These are phyloP conservation scores for Cordilura impudica DNA, from an alignment of 2,888 invertebrate genomes.

Conservation along the genomic window DNA sequence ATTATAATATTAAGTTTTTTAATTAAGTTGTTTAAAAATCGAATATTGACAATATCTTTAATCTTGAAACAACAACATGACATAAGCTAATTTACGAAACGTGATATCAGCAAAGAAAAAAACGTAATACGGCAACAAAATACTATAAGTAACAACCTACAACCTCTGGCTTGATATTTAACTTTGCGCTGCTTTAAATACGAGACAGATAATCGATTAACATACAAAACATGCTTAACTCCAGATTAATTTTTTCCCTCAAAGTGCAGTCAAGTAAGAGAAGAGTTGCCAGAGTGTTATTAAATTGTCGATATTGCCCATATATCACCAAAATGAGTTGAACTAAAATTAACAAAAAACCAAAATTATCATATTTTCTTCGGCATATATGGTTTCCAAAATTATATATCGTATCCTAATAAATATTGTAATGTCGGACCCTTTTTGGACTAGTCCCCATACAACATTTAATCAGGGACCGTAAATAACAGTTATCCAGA, in stretches of 20 bases:
- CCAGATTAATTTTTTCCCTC: constrained; percentile 39
- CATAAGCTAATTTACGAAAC: constrained; percentile 73
- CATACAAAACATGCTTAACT: constrained; percentile 47
- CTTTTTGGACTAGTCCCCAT: too few species aligned
- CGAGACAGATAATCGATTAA: constrained; percentile 72
- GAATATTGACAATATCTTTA: constrained; percentile 65
- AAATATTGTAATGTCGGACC: too few species aligned
- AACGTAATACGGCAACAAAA: constrained; percentile 7
- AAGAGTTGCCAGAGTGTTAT: background rate
- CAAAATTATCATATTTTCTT: too few species aligned
- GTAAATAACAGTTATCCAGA: too few species aligned
- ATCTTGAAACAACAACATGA: constrained; percentile 68
- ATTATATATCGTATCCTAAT: too few species aligned
- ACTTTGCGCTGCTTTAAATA: constrained; percentile 14
- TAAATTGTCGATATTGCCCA: too few species aligned
- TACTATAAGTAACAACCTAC: constrained; percentile 24
- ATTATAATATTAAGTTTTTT: constrained; percentile 47
- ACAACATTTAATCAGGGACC: too few species aligned
- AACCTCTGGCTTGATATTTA: constrained; percentile 30
- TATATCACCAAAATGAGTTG: too few species aligned
- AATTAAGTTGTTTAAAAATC: constrained; percentile 65
- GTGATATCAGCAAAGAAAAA: constrained; percentile 27
- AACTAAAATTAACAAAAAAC: too few species aligned
- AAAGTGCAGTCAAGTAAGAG: constrained; percentile 13
- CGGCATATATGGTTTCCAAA: too few species aligned